Evolutionary conservation across 2,797 vertebrate species (phyloP).

Genomic region (Melanotaenia trifasciata): DNA sequence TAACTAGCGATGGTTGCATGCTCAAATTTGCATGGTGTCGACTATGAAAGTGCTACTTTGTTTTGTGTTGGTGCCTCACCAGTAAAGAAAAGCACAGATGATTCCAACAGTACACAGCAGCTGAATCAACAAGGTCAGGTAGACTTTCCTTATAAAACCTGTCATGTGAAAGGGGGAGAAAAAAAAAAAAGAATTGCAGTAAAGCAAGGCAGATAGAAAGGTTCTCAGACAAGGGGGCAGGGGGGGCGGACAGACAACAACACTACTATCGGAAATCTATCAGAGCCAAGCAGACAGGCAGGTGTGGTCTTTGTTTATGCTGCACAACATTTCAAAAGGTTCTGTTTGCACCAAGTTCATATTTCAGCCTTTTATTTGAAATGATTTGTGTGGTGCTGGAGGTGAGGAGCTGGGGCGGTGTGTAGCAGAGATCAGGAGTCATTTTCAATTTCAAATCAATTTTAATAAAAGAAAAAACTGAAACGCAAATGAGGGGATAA

Average conservation of each 20-base stretch:
- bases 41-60: not conserved
- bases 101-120: conserved; percentile 83
- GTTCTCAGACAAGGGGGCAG: not conserved
- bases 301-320: conserved; percentile 28
- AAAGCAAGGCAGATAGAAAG: conserved; percentile 2
- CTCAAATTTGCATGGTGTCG: conserved; percentile 16
- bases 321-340: conserved; percentile 27
- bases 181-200: not conserved
- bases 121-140: conserved; percentile 82
- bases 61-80: conserved; percentile 73
- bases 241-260: not conserved
- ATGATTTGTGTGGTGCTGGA: conserved; percentile 41
- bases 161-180: conserved; percentile 1
- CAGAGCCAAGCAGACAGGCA: conserved; percentile 15
- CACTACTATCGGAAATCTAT: conserved; percentile 8
- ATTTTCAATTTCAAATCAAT: conserved; percentile 67
- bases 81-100: conserved; percentile 84
- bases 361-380: conserved; percentile 44
- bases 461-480: conserved; percentile 28
- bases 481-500: conserved; percentile 46
- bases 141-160: conserved; percentile 86
- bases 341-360: conserved; percentile 43
- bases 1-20: not conserved
- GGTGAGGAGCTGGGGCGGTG: conserved; percentile 33
- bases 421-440: conserved; percentile 31